Base-by-base conservation (phyloP, 2,113 vertebrate genomes). In the Bubo blakistoni region DNA sequence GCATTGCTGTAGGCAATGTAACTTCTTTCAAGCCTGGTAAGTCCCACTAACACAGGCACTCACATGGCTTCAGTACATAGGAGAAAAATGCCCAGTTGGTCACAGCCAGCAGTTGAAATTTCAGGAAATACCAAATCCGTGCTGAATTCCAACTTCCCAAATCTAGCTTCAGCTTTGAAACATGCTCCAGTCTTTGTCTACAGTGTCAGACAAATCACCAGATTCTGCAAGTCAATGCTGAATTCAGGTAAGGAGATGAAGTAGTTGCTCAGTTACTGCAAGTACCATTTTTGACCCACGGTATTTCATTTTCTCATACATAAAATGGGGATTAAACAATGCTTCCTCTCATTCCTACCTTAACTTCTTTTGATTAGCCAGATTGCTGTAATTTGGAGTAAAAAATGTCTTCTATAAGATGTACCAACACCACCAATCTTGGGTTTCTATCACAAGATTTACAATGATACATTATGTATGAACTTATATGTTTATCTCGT, bases 21-120 rank as follows among this genome's bases (percentile, higher is more conserved):
- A 59, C 36, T 66, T 73, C 10, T 47, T 22, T 26, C 36, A 52
- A 59, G 66, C n/a, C 57, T 40, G 13, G 18, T 7, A 65, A 86
- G 4, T 63, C 32, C 54, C 49, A 29, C 12, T 13, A 62, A 72
- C 29, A 73, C 8, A 22, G 72, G 17, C 25, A 19, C 29, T 42
- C 36, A 17, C 0, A 0, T 9, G 58, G 44, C n/a, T 66, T 51
- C 29, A 32, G 25, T 9, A 83, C 29, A 14, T 10, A 29, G 17
- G 4, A 81, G 54, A 44, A 59, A 67, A 83, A 46, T 6, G 20
- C 16, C 54, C 69, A 13, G 10, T 0, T 42, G 52, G 19, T 63
- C n/a, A 73, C 14, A 74, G 22, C 14, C 24, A 40, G 27, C 3
- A 62, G 32, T 8, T 78, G 52, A 62, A 92, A 92, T 76, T 76